Conservation (phyloP, 1,140 invertebrate genomes). For the Metaphire vulgaris region DNA sequence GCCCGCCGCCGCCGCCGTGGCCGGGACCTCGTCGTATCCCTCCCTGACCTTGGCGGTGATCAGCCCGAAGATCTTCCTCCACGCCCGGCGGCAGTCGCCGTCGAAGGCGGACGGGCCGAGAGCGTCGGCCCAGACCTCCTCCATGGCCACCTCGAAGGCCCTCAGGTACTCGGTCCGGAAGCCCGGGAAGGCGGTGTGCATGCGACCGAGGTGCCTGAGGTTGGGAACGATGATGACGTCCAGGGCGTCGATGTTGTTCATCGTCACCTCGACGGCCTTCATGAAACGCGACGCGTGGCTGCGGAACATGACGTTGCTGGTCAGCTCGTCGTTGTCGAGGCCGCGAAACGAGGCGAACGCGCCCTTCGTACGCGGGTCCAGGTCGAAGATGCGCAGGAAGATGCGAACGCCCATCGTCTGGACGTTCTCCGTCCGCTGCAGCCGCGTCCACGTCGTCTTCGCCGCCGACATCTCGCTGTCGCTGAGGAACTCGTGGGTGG, state of each 20-base stretch:
- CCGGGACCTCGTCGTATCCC: neutral
- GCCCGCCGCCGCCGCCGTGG: too few relatives aligned
- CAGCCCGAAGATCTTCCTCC: constrained; percentile 12
- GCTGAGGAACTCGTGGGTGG: neutral
- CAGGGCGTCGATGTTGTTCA: constrained; percentile 14
- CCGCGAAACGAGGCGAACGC: neutral
- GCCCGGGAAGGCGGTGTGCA: constrained; percentile 9
- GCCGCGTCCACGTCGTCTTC: neutral
- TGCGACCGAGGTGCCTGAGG: constrained; percentile 6
- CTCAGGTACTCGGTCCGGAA: constrained; percentile 9
- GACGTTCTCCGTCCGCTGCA: neutral
- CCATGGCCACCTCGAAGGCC: constrained; percentile 10
- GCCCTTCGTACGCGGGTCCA: constrained; percentile 5
- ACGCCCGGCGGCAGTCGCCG: neutral
- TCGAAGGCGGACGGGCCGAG: neutral
- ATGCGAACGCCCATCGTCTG: constrained; percentile 3
- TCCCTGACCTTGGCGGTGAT: constrained; percentile 18
- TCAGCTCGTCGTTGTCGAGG: neutral
- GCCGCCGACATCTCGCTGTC: neutral
- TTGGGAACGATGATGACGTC: constrained; percentile 10
- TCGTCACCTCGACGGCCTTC: constrained; percentile 16
- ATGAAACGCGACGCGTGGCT: constrained; percentile 12
- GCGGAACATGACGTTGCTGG: constrained; percentile 5
- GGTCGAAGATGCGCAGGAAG: constrained; percentile 15
- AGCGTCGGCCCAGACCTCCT: constrained; percentile 9